Conservation (phyloP, 2,113 vertebrate genomes). For the Odontophorus gujanensis region DNA sequence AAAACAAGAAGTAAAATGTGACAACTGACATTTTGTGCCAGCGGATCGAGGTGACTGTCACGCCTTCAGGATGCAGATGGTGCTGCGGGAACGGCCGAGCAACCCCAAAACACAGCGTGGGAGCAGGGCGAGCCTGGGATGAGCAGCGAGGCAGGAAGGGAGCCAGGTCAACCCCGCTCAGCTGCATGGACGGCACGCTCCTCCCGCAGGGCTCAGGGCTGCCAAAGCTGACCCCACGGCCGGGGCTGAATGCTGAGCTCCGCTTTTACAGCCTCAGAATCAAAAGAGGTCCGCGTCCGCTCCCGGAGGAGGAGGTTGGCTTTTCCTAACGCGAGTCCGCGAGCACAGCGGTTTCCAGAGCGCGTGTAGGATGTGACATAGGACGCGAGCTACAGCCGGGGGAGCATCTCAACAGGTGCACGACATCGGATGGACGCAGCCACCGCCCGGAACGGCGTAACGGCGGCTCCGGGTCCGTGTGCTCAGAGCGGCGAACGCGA, state of each 20-base stretch:
- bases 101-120: fast-evolving
- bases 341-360: not conserved
- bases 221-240: not conserved
- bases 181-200: not conserved
- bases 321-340: not conserved
- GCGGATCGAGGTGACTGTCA: not conserved
- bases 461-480: too few species aligned
- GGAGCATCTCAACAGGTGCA: constrained; percentile 54
- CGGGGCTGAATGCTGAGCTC: not conserved
- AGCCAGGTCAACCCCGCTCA: not conserved
- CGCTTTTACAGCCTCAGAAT: fast-evolving
- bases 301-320: not conserved
- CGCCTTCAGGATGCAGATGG: not conserved
- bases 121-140: fast-evolving
- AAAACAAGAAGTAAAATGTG: not conserved
- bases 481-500: too few species aligned
- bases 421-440: not conserved
- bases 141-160: fast-evolving
- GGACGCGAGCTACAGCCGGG: constrained; percentile 37
- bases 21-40: not conserved
- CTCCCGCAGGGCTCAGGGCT: not conserved
- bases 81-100: not conserved
- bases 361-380: not conserved
- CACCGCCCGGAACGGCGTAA: not conserved
- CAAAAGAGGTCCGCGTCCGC: not conserved